Percentiles rank a stretch among this genome's conserved stretches.
phyloP scores from a whole-genome alignment of 2,113 vertebrate genomes.

The Myrmecophaga tridactyla region DNA sequence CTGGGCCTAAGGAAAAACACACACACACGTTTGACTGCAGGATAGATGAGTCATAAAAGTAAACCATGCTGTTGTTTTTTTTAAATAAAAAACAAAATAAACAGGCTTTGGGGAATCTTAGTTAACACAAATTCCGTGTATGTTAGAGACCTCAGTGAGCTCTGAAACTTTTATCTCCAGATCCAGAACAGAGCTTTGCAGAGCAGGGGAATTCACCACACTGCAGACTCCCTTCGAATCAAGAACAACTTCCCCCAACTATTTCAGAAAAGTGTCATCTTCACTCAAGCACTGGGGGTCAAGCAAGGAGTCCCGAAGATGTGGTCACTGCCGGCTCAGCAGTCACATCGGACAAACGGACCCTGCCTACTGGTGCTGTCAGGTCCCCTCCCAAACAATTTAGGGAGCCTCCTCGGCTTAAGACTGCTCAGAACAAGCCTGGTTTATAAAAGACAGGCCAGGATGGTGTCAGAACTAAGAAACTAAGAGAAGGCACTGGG shows the following conservation, averaged over 20 bases:
- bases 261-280: neutral
- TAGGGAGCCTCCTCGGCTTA: neutral
- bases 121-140: neutral
- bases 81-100: neutral
- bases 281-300: neutral
- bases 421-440: neutral
- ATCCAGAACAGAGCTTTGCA: neutral
- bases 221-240: neutral
- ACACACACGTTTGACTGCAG: neutral
- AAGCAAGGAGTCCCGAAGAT: neutral
- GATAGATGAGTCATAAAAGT: neutral
- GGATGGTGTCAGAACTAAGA: neutral
- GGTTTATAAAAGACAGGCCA: neutral
- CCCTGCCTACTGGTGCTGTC: neutral
- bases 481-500: neutral
- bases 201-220: neutral
- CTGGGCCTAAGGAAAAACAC: neutral
- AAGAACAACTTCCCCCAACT: neutral
- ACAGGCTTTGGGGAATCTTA: neutral
- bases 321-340: neutral
- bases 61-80: neutral
- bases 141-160: neutral
- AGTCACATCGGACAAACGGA: neutral
- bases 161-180: neutral
- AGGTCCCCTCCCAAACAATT: neutral